A percentile compares a stretch with the other conserved stretches of the same genome.
Evolutionary conservation across 2,888 invertebrate species (phyloP).

Genomic region (Neoitamus cyanurus): DNA sequence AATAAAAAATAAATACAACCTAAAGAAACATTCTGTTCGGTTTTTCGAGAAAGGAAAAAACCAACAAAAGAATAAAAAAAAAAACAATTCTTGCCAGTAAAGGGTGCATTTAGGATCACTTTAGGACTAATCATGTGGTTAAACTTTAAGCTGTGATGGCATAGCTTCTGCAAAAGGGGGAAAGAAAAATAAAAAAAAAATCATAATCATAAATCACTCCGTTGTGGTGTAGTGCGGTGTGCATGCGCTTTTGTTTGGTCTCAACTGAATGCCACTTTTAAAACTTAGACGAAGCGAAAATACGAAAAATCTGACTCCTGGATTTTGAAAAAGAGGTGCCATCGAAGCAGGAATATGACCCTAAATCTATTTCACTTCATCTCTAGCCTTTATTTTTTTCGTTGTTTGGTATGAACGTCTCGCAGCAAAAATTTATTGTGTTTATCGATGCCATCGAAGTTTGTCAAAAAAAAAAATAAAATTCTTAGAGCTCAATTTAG

Average conservation of each 20-base stretch:
- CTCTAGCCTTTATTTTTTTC: no score
- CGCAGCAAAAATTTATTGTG: no score
- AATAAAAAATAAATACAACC: no score
- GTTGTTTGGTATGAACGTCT: no score
- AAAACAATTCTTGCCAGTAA: no score
- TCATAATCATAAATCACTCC: neutral
- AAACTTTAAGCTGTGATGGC: neutral
- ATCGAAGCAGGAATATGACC: neutral
- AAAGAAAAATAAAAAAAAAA: neutral
- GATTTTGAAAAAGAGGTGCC: neutral
- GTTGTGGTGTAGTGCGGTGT: neutral
- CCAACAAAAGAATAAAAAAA: no score
- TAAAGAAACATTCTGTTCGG: no score
- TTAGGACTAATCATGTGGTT: neutral
- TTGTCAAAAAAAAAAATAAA: no score
- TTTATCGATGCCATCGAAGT: no score
- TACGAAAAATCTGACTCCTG: neutral
- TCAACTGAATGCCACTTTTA: neutral
- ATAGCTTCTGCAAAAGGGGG: neutral
- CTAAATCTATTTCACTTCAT: no score
- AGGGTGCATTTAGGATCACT: neutral
- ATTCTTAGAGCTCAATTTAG: neutral
- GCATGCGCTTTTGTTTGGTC: neutral
- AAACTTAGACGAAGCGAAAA: neutral
- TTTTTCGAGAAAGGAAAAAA: no score